These are phyloP conservation scores for Coptodon rendalli DNA, from an alignment of 2,113 vertebrate species.

Conservation along the genomic window DNA sequence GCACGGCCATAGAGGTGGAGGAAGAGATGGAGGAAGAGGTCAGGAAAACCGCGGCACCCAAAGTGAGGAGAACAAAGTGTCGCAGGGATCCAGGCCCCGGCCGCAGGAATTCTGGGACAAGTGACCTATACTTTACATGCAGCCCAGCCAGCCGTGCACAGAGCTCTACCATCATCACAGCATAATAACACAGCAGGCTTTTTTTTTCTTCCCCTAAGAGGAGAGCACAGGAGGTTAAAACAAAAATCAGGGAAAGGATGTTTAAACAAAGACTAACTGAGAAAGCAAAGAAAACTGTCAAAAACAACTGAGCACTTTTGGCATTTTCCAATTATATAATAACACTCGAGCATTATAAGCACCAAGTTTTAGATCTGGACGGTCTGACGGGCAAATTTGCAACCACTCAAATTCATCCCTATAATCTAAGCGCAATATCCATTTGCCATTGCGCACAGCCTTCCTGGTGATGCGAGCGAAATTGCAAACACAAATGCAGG, in stretches of 20 bases:
- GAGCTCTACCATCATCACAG: slow-evolving; percentile 24
- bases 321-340: slow-evolving; percentile 8
- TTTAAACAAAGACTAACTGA: background rate
- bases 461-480: slow-evolving; percentile 39
- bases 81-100: slow-evolving; percentile 44
- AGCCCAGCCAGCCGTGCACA: slow-evolving; percentile 41
- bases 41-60: slow-evolving; percentile 57
- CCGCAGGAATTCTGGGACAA: slow-evolving; percentile 69
- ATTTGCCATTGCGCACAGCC: slow-evolving; percentile 16
- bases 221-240: slow-evolving; percentile 1
- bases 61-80: slow-evolving; percentile 64
- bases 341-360: background rate
- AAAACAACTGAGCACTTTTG: background rate
- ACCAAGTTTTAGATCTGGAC: background rate
- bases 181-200: slow-evolving; percentile 57
- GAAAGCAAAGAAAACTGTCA: background rate
- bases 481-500: slow-evolving; percentile 44
- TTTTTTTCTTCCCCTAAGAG: background rate
- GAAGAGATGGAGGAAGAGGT: slow-evolving; percentile 52
- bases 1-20: slow-evolving; percentile 32
- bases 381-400: background rate
- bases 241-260: background rate
- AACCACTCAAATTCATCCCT: slow-evolving; percentile 29
- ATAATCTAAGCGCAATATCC: slow-evolving; percentile 50
- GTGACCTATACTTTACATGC: slow-evolving; percentile 69